Percentiles rank a stretch among this genome's conserved stretches.
Evolutionary conservation across 2,888 invertebrate species (phyloP).

Genomic region (Allygus modestus): DNA sequence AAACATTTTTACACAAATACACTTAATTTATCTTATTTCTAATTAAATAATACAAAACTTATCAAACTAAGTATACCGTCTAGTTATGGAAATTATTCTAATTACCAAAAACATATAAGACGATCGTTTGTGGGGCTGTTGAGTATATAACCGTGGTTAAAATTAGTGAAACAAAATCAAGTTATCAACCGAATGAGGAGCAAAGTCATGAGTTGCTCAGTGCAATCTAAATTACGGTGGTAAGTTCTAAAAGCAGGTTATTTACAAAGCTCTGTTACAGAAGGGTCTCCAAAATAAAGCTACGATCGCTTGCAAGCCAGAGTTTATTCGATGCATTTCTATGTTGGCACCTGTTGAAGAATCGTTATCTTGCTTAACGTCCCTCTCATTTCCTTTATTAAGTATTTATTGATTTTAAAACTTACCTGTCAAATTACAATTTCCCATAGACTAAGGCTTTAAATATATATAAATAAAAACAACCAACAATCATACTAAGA

Average conservation of each 20-base stretch:
- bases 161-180: background rate
- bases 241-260: slow-evolving; percentile 1
- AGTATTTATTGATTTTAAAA: background rate
- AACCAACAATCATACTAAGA: background rate
- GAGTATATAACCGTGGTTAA: background rate
- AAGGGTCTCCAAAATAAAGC: background rate
- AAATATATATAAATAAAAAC: no score
- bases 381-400: background rate
- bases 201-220: background rate
- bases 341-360: slow-evolving; percentile 23
- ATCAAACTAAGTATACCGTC: background rate
- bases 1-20: slow-evolving; percentile 18
- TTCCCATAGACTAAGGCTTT: no score
- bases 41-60: background rate
- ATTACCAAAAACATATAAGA: background rate
- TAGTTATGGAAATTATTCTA: background rate
- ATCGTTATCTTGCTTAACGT: background rate
- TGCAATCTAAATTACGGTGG: background rate
- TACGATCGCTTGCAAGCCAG: background rate
- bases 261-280: slow-evolving; percentile 2
- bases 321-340: slow-evolving; percentile 26
- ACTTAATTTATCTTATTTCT: background rate
- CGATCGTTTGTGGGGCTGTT: background rate
- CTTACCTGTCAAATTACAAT: no score
- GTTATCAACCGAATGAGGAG: background rate